These are phyloP conservation scores for Dilophus febrilis DNA, from an alignment of 2,888 invertebrate genomes.

Conservation along the genomic window DNA sequence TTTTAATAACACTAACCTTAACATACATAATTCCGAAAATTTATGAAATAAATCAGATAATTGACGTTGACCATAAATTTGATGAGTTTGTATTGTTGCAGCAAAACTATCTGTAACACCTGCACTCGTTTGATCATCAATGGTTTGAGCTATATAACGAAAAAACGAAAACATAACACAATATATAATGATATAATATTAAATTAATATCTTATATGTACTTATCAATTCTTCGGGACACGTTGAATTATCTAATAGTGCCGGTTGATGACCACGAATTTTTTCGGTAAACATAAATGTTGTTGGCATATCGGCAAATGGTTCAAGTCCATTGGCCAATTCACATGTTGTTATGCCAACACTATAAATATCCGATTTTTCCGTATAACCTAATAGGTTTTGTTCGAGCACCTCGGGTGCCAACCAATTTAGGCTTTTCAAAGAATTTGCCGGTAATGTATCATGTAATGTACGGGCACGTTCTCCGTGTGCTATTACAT, in stretches of 20 bases:
- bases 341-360: slow-evolving; percentile 78
- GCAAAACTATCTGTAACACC: slow-evolving; percentile 28
- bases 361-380: slow-evolving; percentile 82
- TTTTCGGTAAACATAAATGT: slow-evolving; percentile 87
- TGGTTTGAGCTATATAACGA: slow-evolving; percentile 8
- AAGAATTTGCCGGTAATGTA: slow-evolving; percentile 51
- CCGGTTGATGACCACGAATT: slow-evolving; percentile 53
- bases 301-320: slow-evolving; percentile 69
- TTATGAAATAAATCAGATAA: slow-evolving; percentile 65
- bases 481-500: slow-evolving; percentile 52
- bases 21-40: slow-evolving; percentile 53
- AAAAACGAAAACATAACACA: no score
- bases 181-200: no score
- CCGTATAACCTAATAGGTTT: slow-evolving; percentile 73
- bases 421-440: slow-evolving; percentile 59
- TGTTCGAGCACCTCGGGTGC: slow-evolving; percentile 85
- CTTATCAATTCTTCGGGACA: slow-evolving; percentile 33
- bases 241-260: slow-evolving; percentile 55
- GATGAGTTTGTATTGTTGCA: slow-evolving; percentile 25
- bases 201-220: no score
- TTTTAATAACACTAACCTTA: slow-evolving; percentile 26
- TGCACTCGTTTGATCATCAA: no score
- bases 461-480: slow-evolving; percentile 52
- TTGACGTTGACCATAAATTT: slow-evolving; percentile 38
- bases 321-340: slow-evolving; percentile 75